Evolutionary conservation across 2,113 vertebrate genomes (phyloP).

Genomic region (Sphyrna mokarran): DNA sequence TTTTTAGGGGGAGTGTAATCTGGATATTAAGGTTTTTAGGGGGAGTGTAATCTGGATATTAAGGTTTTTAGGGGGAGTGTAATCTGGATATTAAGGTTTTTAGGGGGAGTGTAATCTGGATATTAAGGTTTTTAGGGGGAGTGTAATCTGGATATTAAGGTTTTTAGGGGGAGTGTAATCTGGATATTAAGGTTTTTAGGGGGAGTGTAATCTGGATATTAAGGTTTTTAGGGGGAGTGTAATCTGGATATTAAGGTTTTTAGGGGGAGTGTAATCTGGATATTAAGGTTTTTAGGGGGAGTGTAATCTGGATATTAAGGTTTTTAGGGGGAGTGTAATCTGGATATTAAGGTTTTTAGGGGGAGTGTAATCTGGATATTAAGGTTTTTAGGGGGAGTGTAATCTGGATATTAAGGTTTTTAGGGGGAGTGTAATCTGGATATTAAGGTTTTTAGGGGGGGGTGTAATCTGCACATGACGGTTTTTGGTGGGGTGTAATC

Average conservation of each 20-base stretch:
- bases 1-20: neutral
- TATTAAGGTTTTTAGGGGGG: neutral
- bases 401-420: neutral
- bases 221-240: neutral
- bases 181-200: neutral
- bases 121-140: neutral
- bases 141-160: too few species aligned
- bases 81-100: too few species aligned
- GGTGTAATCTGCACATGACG: neutral
- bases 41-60: too few species aligned
- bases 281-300: neutral
- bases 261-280: neutral
- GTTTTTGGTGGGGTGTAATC: neutral
- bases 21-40: neutral
- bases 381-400: neutral
- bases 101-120: neutral
- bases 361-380: neutral
- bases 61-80: too few species aligned
- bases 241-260: neutral
- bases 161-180: neutral
- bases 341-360: too few species aligned
- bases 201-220: neutral
- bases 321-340: neutral
- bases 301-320: neutral
- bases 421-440: neutral